These are phyloP conservation scores for Amazona guildingii DNA, from an alignment of 2,113 vertebrate species.

Conservation along the genomic window DNA sequence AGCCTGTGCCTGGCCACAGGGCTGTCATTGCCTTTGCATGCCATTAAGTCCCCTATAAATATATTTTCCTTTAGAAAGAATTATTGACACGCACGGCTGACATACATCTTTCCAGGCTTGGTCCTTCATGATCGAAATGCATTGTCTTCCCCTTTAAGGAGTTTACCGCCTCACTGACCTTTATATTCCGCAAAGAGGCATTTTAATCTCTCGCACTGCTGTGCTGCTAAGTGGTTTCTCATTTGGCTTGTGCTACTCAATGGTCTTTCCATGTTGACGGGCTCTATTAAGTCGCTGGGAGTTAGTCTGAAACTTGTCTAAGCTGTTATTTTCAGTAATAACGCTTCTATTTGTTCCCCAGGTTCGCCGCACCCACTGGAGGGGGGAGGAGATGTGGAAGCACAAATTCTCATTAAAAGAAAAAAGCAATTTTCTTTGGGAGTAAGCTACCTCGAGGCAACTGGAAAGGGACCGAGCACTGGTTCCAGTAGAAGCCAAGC, in stretches of 20 bases:
- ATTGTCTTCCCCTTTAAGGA: slow-evolving; percentile 66
- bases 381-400: not conserved
- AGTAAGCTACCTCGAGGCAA: not conserved
- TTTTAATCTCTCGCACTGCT: slow-evolving; percentile 68
- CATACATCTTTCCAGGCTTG: not conserved
- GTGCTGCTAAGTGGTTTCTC: slow-evolving; percentile 70
- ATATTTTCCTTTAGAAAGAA: not conserved
- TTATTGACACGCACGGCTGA: not conserved
- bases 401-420: slow-evolving; percentile 24
- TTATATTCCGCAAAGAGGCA: slow-evolving; percentile 67
- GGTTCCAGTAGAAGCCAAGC: not conserved
- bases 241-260: slow-evolving; percentile 69
- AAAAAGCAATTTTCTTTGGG: not conserved
- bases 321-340: slow-evolving; percentile 55
- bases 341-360: slow-evolving; percentile 38
- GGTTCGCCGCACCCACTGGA: not conserved
- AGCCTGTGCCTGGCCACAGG: not conserved
- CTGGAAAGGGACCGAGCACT: not conserved
- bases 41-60: not conserved
- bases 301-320: slow-evolving; percentile 46
- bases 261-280: slow-evolving; percentile 63
- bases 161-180: slow-evolving; percentile 76
- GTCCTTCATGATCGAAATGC: slow-evolving; percentile 42
- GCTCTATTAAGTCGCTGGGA: slow-evolving; percentile 63
- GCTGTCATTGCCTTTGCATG: not conserved